These are phyloP conservation scores for Drosophila sp. DNA, from an alignment of 1,140 invertebrate species.

Conservation along the genomic window DNA sequence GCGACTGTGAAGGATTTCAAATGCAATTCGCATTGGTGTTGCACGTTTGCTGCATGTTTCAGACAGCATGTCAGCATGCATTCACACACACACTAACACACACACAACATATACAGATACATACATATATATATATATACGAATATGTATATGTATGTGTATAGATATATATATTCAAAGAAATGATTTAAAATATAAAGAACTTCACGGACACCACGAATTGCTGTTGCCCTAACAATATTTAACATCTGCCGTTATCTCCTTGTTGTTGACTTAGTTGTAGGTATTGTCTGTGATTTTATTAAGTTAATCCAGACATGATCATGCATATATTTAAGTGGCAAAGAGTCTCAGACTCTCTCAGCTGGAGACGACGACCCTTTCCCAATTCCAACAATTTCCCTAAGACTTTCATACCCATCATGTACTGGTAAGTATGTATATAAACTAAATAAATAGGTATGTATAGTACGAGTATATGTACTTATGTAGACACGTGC, in stretches of 20 bases:
- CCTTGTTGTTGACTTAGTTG: constrained; percentile 18
- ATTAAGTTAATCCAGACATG: constrained; percentile 84
- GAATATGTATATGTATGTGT: too few species aligned
- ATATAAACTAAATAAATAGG: constrained; percentile 25
- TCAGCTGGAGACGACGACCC: constrained; percentile 11
- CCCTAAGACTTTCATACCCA: constrained; percentile 45
- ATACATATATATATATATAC: too few species aligned
- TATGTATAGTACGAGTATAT: constrained; percentile 1
- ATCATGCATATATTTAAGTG: constrained; percentile 74
- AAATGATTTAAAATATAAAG: background rate
- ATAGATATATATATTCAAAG: background rate
- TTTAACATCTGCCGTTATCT: constrained; percentile 58
- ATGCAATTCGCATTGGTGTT: constrained; percentile 48
- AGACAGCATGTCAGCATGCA: constrained; percentile 76
- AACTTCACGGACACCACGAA: constrained; percentile 18
- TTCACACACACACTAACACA: constrained; percentile 20
- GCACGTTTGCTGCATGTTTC: constrained; percentile 64
- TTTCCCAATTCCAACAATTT: constrained; percentile 44
- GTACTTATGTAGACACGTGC: constrained; percentile 43
- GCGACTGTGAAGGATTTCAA: constrained; percentile 75
- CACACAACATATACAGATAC: constrained; percentile 1
- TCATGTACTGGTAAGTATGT: constrained; percentile 7
- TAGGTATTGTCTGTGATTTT: constrained; percentile 60
- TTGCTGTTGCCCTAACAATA: constrained; percentile 11
- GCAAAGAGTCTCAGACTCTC: constrained; percentile 24